Evolutionary conservation across 2,888 invertebrate species (phyloP).

Genomic region (Pharmacophagus antenor): DNA sequence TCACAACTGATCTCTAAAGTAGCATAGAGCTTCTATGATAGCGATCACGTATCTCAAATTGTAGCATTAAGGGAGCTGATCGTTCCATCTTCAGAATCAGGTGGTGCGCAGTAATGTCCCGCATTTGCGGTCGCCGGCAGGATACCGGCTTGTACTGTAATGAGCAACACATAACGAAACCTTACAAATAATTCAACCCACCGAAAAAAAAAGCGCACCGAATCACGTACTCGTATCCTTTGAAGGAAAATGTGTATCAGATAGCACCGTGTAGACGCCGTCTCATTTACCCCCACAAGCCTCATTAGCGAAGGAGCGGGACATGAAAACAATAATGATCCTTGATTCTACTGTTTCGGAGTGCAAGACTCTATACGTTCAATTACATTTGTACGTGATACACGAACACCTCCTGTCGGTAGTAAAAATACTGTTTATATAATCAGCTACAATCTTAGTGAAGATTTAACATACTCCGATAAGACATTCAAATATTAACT

Average conservation of each 20-base stretch:
- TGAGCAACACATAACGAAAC: slow-evolving; percentile 80
- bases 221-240: slow-evolving; percentile 79
- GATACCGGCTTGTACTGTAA: slow-evolving; percentile 78
- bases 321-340: slow-evolving; percentile 60
- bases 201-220: slow-evolving; percentile 76
- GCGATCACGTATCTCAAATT: slow-evolving; percentile 59
- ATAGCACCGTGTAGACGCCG: slow-evolving; percentile 59
- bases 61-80: slow-evolving; percentile 53
- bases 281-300: slow-evolving; percentile 48
- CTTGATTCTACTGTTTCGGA: slow-evolving; percentile 65
- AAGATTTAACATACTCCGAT: slow-evolving; percentile 30
- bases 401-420: slow-evolving; percentile 70
- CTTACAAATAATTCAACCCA: slow-evolving; percentile 79
- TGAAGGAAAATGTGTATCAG: slow-evolving; percentile 78
- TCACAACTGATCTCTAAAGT: slow-evolving; percentile 16
- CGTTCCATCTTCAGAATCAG: slow-evolving; percentile 56
- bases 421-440: slow-evolving; percentile 58
- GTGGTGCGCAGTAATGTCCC: slow-evolving; percentile 71
- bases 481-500: background rate
- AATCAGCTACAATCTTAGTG: slow-evolving; percentile 54
- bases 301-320: slow-evolving; percentile 44
- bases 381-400: slow-evolving; percentile 75
- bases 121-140: slow-evolving; percentile 76
- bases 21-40: slow-evolving; percentile 34
- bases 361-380: slow-evolving; percentile 75